phyloP scores from a whole-genome alignment of 2,113 vertebrate species.

The Caranx melampygus region DNA sequence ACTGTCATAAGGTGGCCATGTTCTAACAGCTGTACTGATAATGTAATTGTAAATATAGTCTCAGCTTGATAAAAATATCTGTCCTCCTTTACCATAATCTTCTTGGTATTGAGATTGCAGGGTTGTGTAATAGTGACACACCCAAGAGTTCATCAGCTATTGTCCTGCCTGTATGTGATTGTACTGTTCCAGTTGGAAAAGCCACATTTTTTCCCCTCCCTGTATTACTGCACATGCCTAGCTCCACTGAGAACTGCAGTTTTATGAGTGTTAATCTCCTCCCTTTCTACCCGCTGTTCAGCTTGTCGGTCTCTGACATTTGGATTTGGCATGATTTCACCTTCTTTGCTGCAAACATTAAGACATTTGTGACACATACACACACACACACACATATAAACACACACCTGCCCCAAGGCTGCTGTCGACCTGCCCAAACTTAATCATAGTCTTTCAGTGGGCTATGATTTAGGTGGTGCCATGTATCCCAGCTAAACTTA shows the following conservation, averaged over 20 bases:
- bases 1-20: background rate
- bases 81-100: background rate
- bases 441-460: slow-evolving; percentile 25
- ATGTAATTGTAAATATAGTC: background rate
- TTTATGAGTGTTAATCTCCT: background rate
- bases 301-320: slow-evolving; percentile 16
- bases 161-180: background rate
- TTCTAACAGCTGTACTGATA: background rate
- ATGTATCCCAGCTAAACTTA: slow-evolving; percentile 23
- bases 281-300: background rate
- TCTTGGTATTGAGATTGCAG: background rate
- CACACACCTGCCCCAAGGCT: background rate
- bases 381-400: background rate
- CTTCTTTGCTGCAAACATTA: background rate
- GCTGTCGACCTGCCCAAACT: slow-evolving; percentile 35
- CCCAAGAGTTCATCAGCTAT: background rate
- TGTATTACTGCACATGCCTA: background rate
- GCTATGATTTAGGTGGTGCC: slow-evolving; percentile 33
- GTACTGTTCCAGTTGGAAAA: background rate
- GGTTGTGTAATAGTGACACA: background rate
- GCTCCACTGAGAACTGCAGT: background rate
- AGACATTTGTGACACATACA: slow-evolving; percentile 1
- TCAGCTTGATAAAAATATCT: background rate
- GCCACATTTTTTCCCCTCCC: background rate
- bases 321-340: slow-evolving; percentile 25